These are phyloP conservation scores for Cenopis cana DNA, from an alignment of 2,888 invertebrate species.

Conservation along the genomic window DNA sequence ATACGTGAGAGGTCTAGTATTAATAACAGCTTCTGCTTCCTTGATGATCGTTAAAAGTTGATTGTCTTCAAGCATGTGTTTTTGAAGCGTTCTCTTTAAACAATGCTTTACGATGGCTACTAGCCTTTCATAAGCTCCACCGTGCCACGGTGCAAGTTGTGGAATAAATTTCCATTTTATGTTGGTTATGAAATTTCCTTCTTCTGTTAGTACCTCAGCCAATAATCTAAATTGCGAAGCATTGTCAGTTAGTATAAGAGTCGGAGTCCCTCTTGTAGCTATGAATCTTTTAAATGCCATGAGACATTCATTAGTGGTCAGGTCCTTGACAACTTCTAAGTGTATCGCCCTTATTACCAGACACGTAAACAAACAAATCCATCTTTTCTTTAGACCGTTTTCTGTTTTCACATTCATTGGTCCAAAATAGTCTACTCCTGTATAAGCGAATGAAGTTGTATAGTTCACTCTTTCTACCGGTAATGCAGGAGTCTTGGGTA, in stretches of 20 bases:
- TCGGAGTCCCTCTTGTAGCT: conserved; percentile 38
- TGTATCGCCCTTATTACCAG: conserved; percentile 43
- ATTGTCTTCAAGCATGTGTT: conserved; percentile 6
- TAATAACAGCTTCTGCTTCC: not conserved
- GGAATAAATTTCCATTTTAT: conserved; percentile 48
- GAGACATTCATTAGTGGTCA: conserved; percentile 45
- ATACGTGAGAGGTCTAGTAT: conserved; percentile 23
- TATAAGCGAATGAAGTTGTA: conserved; percentile 46
- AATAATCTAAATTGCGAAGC: conserved; percentile 41
- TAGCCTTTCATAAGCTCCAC: conserved; percentile 48
- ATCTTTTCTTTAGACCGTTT: conserved; percentile 42
- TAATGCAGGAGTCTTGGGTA: conserved; percentile 48
- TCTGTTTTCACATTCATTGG: conserved; percentile 38
- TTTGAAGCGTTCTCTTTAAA: conserved; percentile 18
- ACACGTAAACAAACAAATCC: conserved; percentile 47
- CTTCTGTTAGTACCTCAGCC: conserved; percentile 36
- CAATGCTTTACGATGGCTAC: conserved; percentile 26
- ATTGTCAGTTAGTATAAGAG: conserved; percentile 43
- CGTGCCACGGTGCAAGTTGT: conserved; percentile 47
- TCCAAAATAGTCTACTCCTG: conserved; percentile 47
- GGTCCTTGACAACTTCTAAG: conserved; percentile 39
- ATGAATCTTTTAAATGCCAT: conserved; percentile 43
- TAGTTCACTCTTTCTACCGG: conserved; percentile 49
- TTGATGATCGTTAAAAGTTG: conserved; percentile 16
- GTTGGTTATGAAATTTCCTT: conserved; percentile 29